These are phyloP conservation scores for Aleiodes leptofemur DNA, from an alignment of 2,888 invertebrate genomes.

Conservation along the genomic window DNA sequence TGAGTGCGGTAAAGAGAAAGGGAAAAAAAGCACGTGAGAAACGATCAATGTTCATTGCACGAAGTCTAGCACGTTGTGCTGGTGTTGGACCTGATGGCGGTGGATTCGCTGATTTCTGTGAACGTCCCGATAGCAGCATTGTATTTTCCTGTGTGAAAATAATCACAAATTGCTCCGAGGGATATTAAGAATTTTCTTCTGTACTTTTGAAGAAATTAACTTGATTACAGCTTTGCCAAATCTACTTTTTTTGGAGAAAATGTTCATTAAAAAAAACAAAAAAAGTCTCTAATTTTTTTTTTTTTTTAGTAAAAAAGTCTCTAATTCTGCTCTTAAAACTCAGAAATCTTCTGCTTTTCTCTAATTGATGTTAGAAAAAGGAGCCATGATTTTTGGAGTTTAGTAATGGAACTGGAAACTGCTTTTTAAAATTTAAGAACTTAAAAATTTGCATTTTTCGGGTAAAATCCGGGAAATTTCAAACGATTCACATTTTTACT, in stretches of 20 bases:
- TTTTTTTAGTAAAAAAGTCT: too few relatives aligned
- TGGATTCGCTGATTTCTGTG: slow-evolving; percentile 71
- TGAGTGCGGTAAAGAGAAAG: slow-evolving; percentile 81
- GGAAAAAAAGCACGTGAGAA: slow-evolving; percentile 85
- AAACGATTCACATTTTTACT: too few relatives aligned
- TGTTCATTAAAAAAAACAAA: not conserved
- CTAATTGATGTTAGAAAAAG: too few relatives aligned
- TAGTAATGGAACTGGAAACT: too few relatives aligned
- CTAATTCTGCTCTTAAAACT: too few relatives aligned
- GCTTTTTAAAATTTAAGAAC: too few relatives aligned
- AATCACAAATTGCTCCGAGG: slow-evolving; percentile 67
- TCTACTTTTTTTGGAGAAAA: not conserved
- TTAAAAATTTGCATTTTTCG: too few relatives aligned
- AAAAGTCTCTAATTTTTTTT: too few relatives aligned
- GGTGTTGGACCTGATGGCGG: slow-evolving; percentile 76
- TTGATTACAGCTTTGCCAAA: not conserved
- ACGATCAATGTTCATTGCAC: slow-evolving; percentile 84
- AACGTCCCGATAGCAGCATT: slow-evolving; percentile 72
- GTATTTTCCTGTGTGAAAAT: slow-evolving; percentile 72
- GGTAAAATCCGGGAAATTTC: too few relatives aligned
- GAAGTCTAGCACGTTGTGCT: slow-evolving; percentile 80
- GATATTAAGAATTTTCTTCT: slow-evolving; percentile 57
- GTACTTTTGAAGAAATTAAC: slow-evolving; percentile 57
- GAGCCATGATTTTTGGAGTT: too few relatives aligned
- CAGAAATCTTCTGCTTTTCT: too few relatives aligned